Evolutionary conservation across 2,888 invertebrate species (phyloP), one percentile per base, ranked within the genome.

Genomic region (Ernsta delagoae): DNA sequence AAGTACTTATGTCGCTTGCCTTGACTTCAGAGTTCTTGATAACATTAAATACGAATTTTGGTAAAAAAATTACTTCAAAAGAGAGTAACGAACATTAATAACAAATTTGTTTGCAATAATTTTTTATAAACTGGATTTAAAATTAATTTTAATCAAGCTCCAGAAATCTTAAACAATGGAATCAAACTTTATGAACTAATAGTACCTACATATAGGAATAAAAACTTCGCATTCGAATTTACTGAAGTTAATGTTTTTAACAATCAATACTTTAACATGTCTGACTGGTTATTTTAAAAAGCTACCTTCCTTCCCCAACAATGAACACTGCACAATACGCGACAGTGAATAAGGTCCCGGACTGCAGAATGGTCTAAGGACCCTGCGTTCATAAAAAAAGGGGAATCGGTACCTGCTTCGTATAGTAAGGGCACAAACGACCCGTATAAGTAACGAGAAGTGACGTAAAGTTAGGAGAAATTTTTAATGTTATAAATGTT

Each of bases 351-450:
- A 77, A 76, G 72, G 76, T 74, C 76, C 74, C 75, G 73, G 75
- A 72, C 73, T 73, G 70, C 76, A 77, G 77, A 79, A 79, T 77
- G 77, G 76, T 75, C 77, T 72, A 73, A 72, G 76, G 79, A 79
- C 59, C 66, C 66, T 60, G 41, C 77, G 77, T 74, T 31, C 75
- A 73, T 73, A 87, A 89, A 90, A 36, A 50, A 90, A 90, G 88
- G 80, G 81, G 89, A 89, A 85, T 83, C 80, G 79, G 53, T 53
- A 92, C 90, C 90, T 90, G 90, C 87, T 83, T 79, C 75, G 54
- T 60, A 43, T 60, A 66, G 41, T 43, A 43, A 54, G 12, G 61
- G 48, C 11, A 60, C 43, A 45, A 36, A 36, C 45, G 61, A 16
- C 45, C 45, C 16, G 31, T 5, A 11, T 67, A 53, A 45, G 16